Evolutionary conservation across 2,888 invertebrate genomes (phyloP), one percentile per base, ranked within the genome.

Genomic region (Dicycla oo): DNA sequence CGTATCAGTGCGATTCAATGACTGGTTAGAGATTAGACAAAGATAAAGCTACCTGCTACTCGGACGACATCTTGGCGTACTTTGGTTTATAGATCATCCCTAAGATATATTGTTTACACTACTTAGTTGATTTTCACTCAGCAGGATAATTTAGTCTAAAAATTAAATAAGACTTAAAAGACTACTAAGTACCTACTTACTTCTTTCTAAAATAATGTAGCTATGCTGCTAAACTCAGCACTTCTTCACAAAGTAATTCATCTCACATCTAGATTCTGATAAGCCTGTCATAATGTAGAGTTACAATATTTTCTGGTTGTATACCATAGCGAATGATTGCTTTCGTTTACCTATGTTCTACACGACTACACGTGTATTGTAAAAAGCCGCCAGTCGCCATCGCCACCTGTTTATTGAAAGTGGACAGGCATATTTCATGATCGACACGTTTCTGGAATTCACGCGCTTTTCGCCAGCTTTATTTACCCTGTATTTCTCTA

Each of bases 1-100:
- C 77, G 69, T 67, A 78, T 80, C 72, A 85, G 72, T 78, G 73
- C n/a, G 49, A 79, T 73, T 69, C 61, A 82, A 65, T 69, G 57
- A 73, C 51, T 53, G 40, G 47, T 45, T 62, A 69, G 38, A 54
- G 54, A n/a, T 70, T 43, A 26, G 26, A 38, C 23, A 47, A 56
- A 51, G 30, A 75, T 63, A 53, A 51, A 34, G 23, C 26, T 54
- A 47, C 38, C 26, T 54, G 40, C 38, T 49, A 51, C 45, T 60
- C 8, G 34, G n/a, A n/a, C 2, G 26, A 38, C 15, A 15, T 26
- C 8, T 34, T 56, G n/a, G 18, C 20, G 18, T 49, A 34, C 5
- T 18, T 43, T 34, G 13, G 13, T 34, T 56, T 56, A 13, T 15
- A 57, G 3, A 51, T 45, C 1, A 49, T 68, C 20, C 47, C 5